Conservation (phyloP, 2,888 invertebrate species). For the Ennomos erosarius region DNA sequence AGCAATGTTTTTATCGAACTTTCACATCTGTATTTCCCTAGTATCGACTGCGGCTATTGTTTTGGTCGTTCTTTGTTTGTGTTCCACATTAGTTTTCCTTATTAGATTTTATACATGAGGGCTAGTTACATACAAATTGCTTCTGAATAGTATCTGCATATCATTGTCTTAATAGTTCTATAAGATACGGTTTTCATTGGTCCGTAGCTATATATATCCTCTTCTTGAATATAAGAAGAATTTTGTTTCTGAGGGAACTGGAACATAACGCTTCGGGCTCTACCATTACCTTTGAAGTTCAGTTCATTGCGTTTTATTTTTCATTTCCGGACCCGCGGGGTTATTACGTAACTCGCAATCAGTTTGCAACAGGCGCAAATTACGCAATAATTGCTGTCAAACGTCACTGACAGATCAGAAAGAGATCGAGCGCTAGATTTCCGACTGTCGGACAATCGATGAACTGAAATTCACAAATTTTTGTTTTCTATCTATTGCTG, state of each 20-base stretch:
- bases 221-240: background rate
- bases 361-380: too few species aligned
- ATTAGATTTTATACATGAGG: conserved; percentile 36
- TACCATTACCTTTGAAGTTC: conserved; percentile 19
- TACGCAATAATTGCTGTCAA: too few species aligned
- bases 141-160: conserved; percentile 21
- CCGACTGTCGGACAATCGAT: too few species aligned
- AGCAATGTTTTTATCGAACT: conserved; percentile 42
- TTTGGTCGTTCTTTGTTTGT: conserved; percentile 46
- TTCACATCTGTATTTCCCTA: conserved; percentile 51
- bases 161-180: background rate
- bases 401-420: too few species aligned
- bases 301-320: conserved; percentile 26
- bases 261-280: conserved; percentile 10
- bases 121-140: conserved; percentile 21
- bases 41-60: conserved; percentile 49
- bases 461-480: too few species aligned
- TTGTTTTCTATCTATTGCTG: too few species aligned
- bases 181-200: background rate
- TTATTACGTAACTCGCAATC: too few species aligned
- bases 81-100: conserved; percentile 43
- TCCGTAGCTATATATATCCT: too few species aligned
- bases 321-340: too few species aligned
- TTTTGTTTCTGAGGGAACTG: conserved; percentile 4
- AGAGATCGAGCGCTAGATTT: too few species aligned